phyloP scores from a whole-genome alignment of 2,113 vertebrate species.

The Cryptoleucopteryx plumbea region DNA sequence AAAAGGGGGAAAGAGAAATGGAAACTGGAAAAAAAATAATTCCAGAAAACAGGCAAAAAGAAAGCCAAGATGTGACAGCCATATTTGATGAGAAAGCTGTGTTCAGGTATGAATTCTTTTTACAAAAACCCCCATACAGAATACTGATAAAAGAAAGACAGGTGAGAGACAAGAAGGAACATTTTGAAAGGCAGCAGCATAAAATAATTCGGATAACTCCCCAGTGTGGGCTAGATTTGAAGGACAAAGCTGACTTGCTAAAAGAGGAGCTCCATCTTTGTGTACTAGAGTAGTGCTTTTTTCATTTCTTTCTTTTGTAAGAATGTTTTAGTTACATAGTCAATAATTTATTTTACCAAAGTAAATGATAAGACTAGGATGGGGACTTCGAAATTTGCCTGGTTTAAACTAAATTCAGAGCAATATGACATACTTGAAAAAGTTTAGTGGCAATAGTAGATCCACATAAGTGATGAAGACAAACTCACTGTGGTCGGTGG shows the following conservation, averaged over 20 bases:
- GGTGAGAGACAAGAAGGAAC: not conserved
- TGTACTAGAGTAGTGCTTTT: rapidly evolving
- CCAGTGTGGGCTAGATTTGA: not conserved
- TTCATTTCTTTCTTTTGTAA: not conserved
- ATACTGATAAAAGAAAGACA: not conserved
- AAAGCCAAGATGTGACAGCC: not conserved
- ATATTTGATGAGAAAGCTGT: not conserved
- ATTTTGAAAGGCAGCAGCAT: not conserved
- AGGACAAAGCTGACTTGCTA: not conserved
- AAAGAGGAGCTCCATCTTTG: not conserved
- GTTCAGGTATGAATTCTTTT: not conserved
- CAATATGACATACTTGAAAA: not conserved
- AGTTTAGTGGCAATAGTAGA: not conserved
- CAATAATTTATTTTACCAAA: not conserved
- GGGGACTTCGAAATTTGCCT: not conserved
- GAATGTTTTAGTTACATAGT: not conserved
- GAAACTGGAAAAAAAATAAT: not conserved
- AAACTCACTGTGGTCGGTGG: not conserved
- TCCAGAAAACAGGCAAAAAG: not conserved
- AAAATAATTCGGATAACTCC: not conserved
- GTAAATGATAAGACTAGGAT: not conserved
- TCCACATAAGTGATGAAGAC: not conserved
- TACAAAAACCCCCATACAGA: not conserved
- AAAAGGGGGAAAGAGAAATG: not conserved
- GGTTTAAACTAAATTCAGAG: not conserved